phyloP scores from a whole-genome alignment of 2,797 vertebrate species.

The Limosa lapponica region DNA sequence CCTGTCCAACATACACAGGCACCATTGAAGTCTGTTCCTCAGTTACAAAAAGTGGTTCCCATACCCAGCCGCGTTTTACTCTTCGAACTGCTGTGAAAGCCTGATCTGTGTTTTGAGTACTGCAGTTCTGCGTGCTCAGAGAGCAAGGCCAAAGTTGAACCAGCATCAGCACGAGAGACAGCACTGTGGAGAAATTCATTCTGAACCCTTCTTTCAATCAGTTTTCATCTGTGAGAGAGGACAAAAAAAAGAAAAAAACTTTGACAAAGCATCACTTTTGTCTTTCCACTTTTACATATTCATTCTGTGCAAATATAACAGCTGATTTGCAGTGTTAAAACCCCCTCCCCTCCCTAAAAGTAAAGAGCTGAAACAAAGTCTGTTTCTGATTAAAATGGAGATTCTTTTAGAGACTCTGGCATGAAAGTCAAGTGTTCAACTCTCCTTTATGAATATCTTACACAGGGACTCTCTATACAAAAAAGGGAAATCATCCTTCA shows the following conservation, averaged over 20 bases:
- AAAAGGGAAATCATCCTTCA: constrained; percentile 22
- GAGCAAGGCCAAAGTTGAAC: constrained; percentile 35
- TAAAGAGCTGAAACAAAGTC: constrained; percentile 4
- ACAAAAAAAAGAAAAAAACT: background rate
- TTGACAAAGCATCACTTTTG: background rate
- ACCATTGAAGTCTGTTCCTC: constrained; percentile 83
- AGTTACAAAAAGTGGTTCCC: constrained; percentile 87
- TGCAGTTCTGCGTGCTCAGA: background rate
- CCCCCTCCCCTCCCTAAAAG: background rate
- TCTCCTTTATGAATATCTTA: background rate
- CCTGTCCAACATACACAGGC: constrained; percentile 87
- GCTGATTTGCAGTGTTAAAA: background rate
- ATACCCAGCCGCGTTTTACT: constrained; percentile 85
- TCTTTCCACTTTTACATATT: background rate
- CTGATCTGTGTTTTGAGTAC: background rate
- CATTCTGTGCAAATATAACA: background rate
- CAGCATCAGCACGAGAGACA: constrained; percentile 19
- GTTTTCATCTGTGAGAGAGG: constrained; percentile 5
- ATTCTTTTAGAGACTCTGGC: background rate
- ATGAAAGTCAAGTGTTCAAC: background rate
- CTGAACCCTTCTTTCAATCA: constrained; percentile 27
- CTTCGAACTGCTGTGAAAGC: background rate
- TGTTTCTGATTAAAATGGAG: background rate
- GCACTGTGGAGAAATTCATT: constrained; percentile 42
- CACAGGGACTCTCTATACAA: background rate